Evolutionary conservation across 1,140 invertebrate genomes (phyloP).

Genomic region (Brachionus asplanchnoidis): DNA sequence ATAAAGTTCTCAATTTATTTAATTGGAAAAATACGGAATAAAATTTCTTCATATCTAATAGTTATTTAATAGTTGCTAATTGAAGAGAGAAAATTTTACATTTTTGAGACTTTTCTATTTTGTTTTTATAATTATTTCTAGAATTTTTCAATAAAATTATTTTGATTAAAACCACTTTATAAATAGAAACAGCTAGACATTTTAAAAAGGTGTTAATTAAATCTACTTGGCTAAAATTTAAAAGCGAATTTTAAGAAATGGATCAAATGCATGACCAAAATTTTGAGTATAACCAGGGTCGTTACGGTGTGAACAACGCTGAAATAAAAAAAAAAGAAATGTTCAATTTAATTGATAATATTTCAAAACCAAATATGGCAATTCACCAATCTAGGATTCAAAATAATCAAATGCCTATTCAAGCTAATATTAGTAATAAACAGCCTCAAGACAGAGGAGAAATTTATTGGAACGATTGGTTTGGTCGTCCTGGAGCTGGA

Average conservation of each 20-base stretch:
- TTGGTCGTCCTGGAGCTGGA: constrained; percentile 32
- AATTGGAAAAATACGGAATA: neutral
- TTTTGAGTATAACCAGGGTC: neutral
- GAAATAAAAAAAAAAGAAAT: constrained; percentile 25
- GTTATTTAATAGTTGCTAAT: neutral
- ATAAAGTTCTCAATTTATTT: neutral
- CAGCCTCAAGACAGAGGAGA: neutral
- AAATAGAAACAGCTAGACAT: neutral
- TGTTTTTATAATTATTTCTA: neutral
- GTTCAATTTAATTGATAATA: constrained; percentile 6
- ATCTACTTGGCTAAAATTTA: neutral
- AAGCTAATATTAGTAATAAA: neutral
- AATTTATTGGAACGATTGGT: constrained; percentile 38
- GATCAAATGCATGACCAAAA: neutral
- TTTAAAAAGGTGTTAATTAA: neutral
- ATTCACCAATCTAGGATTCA: neutral
- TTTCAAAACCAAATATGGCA: neutral
- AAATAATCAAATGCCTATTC: neutral
- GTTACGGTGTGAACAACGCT: neutral
- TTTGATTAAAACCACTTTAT: neutral
- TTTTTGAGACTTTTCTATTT: neutral
- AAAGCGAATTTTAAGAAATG: neutral
- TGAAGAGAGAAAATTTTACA: neutral
- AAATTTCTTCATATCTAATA: neutral
- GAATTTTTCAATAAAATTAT: neutral